These are phyloP conservation scores for Helostoma temminkii DNA, from an alignment of 2,797 vertebrate genomes.

Conservation along the genomic window DNA sequence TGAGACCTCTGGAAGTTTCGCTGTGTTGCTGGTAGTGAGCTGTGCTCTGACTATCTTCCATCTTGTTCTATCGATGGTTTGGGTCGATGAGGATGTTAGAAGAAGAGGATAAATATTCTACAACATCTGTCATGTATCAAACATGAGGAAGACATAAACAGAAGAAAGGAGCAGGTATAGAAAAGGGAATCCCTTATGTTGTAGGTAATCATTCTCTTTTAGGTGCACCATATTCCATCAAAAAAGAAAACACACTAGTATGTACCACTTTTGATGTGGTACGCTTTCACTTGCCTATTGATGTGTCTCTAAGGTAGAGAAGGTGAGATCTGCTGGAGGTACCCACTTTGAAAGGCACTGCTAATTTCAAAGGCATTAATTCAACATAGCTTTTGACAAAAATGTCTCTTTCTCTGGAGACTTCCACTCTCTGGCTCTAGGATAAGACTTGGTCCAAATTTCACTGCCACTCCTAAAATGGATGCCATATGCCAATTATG, in stretches of 20 bases:
- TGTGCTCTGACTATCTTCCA: background rate
- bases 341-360: slow-evolving; percentile 51
- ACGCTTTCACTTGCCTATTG: slow-evolving; percentile 55
- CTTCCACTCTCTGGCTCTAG: background rate
- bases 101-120: slow-evolving; percentile 40
- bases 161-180: slow-evolving; percentile 14
- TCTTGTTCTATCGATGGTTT: background rate
- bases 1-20: background rate
- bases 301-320: slow-evolving; percentile 46
- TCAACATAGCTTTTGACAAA: slow-evolving; percentile 44
- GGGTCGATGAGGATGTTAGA: slow-evolving; percentile 14
- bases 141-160: slow-evolving; percentile 48
- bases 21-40: background rate
- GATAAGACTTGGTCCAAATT: slow-evolving; percentile 20
- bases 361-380: slow-evolving; percentile 45
- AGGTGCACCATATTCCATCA: slow-evolving; percentile 35
- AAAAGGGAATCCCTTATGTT: slow-evolving; percentile 45
- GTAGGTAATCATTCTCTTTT: slow-evolving; percentile 53
- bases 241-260: slow-evolving; percentile 29
- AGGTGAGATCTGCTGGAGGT: slow-evolving; percentile 44
- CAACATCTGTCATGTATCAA: slow-evolving; percentile 53
- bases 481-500: slow-evolving; percentile 8
- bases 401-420: slow-evolving; percentile 45
- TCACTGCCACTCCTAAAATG: slow-evolving; percentile 11
- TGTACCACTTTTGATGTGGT: slow-evolving; percentile 54